Base-by-base conservation (phyloP, 1,140 invertebrate genomes). In the Drosophila grimshawi region DNA sequence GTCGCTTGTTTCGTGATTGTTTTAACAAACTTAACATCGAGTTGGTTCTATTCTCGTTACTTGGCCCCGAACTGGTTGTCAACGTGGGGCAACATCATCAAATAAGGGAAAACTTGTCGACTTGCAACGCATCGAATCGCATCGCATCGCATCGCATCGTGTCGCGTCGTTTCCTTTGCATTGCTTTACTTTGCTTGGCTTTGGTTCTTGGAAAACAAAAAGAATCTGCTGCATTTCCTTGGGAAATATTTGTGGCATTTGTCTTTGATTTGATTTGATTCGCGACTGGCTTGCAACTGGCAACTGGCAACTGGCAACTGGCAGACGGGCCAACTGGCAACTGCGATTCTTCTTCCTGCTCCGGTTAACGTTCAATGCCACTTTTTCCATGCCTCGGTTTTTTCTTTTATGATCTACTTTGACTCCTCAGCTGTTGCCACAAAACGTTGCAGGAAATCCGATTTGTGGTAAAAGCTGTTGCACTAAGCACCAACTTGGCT, bases 141-240 rank as follows among this genome's bases (percentile, higher is more conserved):
- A 27, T 27, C 30, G 8, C 33, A 32, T 43, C 8, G 64, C 27
- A n/a, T 5, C 19, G 64, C 3, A 5, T 37, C 7, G 37, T 43
- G 56, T 60, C 60, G 56, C 59, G 45, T n/a, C 65, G 67, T 82
- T 86, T 81, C 61, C 76, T 76, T 65, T 19, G 64, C 27, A 49
- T 60, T 60, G 56, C 65, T 39, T n/a, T 60, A 64, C 79, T 86
- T 81, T 57, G 71, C 73, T 65, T 49, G 49, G 39, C 39, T 32
- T 57, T 35, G 51, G 52, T 86, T 86, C 85, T 76, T 63, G 73
- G 83, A 88, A 88, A 86, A 72, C 33, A 33, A 53, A 43, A 80
- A 85, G 86, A 89, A 88, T 88, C 85, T 88, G 48, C 75, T 78
- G 77, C 76, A 88, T 90, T 88, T 88, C 85, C 83, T 85, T 88